Evolutionary conservation across 1,140 invertebrate species (phyloP).

Genomic region (Arion vulgaris): DNA sequence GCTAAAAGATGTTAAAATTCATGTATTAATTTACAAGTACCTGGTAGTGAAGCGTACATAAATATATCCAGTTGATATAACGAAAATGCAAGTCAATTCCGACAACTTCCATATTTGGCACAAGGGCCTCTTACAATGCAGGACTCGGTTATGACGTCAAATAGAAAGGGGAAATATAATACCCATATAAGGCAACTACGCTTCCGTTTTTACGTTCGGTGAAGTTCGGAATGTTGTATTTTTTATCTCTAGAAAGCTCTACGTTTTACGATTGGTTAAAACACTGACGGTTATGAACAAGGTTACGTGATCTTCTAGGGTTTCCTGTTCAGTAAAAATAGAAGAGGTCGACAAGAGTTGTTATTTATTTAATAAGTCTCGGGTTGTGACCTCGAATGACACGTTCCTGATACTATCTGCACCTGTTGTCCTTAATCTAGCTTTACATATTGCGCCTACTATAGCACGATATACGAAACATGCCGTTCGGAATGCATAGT

Average conservation of each 20-base stretch:
- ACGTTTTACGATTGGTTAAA: background rate
- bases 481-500: too few species aligned
- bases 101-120: conserved; percentile 63
- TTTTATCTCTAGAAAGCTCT: conserved; percentile 13
- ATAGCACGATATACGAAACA: too few species aligned
- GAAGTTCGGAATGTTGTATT: conserved; percentile 21
- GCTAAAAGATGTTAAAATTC: conserved; percentile 28
- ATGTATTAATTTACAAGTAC: conserved; percentile 35
- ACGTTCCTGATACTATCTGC: too few species aligned
- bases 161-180: conserved; percentile 50
- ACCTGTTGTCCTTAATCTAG: too few species aligned
- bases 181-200: conserved; percentile 51
- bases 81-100: conserved; percentile 41
- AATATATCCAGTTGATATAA: conserved; percentile 43
- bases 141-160: conserved; percentile 40
- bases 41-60: conserved; percentile 45
- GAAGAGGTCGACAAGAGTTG: too few species aligned
- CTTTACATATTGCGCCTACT: too few species aligned
- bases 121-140: conserved; percentile 41
- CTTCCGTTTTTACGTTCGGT: conserved; percentile 29
- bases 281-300: background rate
- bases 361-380: too few species aligned
- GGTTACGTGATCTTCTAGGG: background rate
- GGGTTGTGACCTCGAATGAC: too few species aligned
- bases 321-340: conserved; percentile 14